Evolutionary conservation across 2,113 vertebrate species (phyloP), one percentile per base, ranked within the genome.

Genomic region (Alethe castanea): DNA sequence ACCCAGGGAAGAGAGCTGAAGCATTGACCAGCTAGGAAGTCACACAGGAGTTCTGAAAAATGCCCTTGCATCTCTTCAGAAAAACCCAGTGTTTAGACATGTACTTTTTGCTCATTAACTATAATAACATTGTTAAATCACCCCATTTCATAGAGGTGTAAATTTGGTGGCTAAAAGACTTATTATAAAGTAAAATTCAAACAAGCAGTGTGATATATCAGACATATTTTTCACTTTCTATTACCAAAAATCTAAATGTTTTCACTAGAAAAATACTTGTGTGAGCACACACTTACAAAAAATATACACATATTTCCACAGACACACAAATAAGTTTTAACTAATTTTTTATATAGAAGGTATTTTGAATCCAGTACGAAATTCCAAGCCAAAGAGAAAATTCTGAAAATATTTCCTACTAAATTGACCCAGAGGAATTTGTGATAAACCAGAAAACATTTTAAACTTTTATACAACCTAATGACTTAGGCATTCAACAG

Each of bases 191-290:
- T 56, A 85, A 72, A 81, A 70, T 61, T 88, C 66, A 11, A 65
- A 79, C 19, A 59, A 82, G 2, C 8, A 70, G 4, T 15, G 14
- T 42, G 19, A 8, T 53, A 12, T 61, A 42, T 28, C 33, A 82
- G 45, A 53, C 1, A n/a, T 8, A 20, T 11, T 31, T 31, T 74
- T 7, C 0, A 26, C 9, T 53, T 72, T 42, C 8, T 56, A 4
- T 14, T 11, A 42, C 2, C 1, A 52, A 79, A 83, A 65, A 40
- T 13, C 4, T 14, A 53, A 76, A 57, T 0, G 0, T 8, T 67
- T 70, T 54, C 0, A 35, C 12, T 40, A 3, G 18, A 52, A 20
- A 74, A 80, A 48, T 14, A 31, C 4, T 64, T 61, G 2, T 31
- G 8, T 40, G 10, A 65, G 12, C 20, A 35, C 8, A 69, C 1